These are phyloP conservation scores for Holotrichia oblita DNA, from an alignment of 1,140 invertebrate species.

Conservation along the genomic window DNA sequence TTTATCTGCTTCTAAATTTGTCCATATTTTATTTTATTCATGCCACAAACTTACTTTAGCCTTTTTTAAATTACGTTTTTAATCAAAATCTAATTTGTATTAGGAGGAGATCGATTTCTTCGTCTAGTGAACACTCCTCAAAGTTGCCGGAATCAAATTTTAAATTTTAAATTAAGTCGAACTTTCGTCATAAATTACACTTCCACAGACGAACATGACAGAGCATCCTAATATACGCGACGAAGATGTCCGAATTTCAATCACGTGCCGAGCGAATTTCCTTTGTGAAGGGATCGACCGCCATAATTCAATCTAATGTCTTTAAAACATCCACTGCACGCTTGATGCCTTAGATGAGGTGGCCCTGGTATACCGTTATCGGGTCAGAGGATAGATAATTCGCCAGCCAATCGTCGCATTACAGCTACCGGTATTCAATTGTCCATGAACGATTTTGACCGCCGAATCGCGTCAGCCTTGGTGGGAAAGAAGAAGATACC, in stretches of 20 bases:
- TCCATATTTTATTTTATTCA: no score
- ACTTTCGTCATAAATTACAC: neutral
- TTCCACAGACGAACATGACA: neutral
- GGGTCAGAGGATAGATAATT: neutral
- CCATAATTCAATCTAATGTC: slow-evolving; percentile 16
- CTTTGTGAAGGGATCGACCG: slow-evolving; percentile 4
- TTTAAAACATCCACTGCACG: slow-evolving; percentile 12
- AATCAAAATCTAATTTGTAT: no score
- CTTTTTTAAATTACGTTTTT: no score
- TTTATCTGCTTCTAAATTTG: no score
- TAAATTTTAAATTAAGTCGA: neutral
- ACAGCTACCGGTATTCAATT: neutral
- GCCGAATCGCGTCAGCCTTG: neutral
- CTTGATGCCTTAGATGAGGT: neutral
- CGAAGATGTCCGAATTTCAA: slow-evolving; percentile 1
- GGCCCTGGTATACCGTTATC: neutral
- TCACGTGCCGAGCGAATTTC: slow-evolving; percentile 14
- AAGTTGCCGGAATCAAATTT: neutral
- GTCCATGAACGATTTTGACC: slow-evolving; percentile 11
- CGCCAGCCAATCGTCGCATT: neutral
- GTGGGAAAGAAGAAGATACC: neutral
- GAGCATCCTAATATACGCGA: neutral
- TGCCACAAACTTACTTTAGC: no score
- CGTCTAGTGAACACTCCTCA: no score
- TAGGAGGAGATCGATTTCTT: no score